phyloP scores from a whole-genome alignment of 2,797 vertebrate genomes.

The Sebastes cheni region DNA sequence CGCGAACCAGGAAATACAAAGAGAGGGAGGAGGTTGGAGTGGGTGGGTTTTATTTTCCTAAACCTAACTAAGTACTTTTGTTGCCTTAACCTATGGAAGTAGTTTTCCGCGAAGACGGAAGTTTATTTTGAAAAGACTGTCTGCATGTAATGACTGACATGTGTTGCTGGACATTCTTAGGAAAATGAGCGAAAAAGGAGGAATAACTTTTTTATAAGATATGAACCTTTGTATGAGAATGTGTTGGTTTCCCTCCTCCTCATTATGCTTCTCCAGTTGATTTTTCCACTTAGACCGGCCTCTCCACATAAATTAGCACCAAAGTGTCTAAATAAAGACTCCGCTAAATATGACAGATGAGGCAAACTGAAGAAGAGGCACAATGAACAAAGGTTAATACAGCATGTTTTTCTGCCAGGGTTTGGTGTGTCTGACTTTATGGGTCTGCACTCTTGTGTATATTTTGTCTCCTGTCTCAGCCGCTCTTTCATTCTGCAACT shows the following conservation, averaged over 20 bases:
- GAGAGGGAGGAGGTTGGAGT: too few species aligned
- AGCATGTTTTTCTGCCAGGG: not conserved
- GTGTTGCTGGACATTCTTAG: too few species aligned
- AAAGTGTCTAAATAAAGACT: slow-evolving; percentile 1
- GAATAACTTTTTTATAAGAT: too few species aligned
- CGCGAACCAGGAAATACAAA: too few species aligned
- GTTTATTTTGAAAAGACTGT: too few species aligned
- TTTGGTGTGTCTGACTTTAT: not conserved
- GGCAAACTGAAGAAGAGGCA: slow-evolving; percentile 1
- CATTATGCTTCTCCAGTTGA: not conserved
- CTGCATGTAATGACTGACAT: too few species aligned
- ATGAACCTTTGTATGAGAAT: too few species aligned
- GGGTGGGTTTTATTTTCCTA: too few species aligned
- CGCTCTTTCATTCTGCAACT: slow-evolving; percentile 19
- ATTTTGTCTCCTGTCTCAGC: not conserved
- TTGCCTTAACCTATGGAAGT: too few species aligned
- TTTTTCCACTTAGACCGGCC: not conserved
- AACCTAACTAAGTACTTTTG: too few species aligned
- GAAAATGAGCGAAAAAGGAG: too few species aligned
- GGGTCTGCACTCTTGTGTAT: not conserved
- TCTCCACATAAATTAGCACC: slow-evolving; percentile 4
- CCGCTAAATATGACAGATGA: slow-evolving; percentile 36
- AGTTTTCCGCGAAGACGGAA: too few species aligned
- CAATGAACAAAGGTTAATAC: slow-evolving; percentile 9
- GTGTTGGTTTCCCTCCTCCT: not conserved